These are phyloP conservation scores for Drosophila atroscutellata DNA, from an alignment of 2,888 invertebrate genomes.

Conservation along the genomic window DNA sequence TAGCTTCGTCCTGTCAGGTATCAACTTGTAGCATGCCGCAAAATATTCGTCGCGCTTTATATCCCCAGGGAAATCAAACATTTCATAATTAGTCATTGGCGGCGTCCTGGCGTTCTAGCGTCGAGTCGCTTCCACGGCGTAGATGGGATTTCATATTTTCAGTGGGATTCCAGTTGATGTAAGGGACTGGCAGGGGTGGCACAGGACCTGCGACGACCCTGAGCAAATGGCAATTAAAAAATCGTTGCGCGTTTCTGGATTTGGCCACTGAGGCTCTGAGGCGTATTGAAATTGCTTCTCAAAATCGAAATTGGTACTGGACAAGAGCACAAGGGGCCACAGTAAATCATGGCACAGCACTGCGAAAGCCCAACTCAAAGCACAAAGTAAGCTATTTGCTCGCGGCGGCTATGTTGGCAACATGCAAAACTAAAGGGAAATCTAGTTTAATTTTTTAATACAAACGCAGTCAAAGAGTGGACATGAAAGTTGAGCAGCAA, in stretches of 20 bases:
- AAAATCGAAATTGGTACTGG: conserved; percentile 71
- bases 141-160: conserved; percentile 65
- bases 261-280: conserved; percentile 63
- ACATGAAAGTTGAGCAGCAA: conserved; percentile 19
- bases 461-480: conserved; percentile 64
- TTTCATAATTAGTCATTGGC: conserved; percentile 83
- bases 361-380: conserved; percentile 49
- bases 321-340: conserved; percentile 28
- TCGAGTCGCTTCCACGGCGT: conserved; percentile 47
- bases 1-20: conserved; percentile 55
- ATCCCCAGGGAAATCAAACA: conserved; percentile 83
- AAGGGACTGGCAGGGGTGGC: neutral
- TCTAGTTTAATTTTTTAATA: conserved; percentile 80
- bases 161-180: conserved; percentile 9
- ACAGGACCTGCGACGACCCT: conserved; percentile 47
- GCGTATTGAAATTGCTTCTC: conserved; percentile 78
- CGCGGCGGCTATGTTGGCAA: conserved; percentile 61
- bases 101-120: conserved; percentile 27
- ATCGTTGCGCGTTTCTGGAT: conserved; percentile 66
- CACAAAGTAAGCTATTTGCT: conserved; percentile 67
- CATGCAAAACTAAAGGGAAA: conserved; percentile 77
- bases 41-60: conserved; percentile 72
- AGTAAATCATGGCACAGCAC: conserved; percentile 14
- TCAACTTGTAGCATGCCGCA: conserved; percentile 39
- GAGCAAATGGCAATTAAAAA: conserved; percentile 79